Percentiles rank a stretch among this genome's conserved stretches.
These are phyloP conservation scores for Agrochola lychnidis DNA, from an alignment of 2,888 invertebrate species.

Conservation along the genomic window DNA sequence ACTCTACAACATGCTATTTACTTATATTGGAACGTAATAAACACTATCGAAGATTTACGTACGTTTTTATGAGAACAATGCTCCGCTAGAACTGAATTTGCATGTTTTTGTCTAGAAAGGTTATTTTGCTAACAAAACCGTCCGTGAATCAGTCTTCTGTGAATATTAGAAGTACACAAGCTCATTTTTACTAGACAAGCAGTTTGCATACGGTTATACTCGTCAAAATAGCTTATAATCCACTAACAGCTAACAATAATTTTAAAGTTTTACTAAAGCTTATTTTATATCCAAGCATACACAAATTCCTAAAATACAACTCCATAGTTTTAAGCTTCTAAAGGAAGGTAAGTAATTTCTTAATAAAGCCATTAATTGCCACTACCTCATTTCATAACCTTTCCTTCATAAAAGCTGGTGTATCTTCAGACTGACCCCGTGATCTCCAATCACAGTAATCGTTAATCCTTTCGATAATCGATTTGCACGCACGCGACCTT, in stretches of 20 bases:
- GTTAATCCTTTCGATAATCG: constrained; percentile 80
- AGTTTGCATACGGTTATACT: neutral
- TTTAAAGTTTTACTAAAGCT: neutral
- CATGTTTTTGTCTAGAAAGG: constrained; percentile 49
- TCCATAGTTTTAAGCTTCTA: neutral
- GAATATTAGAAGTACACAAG: constrained; percentile 3
- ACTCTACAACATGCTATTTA: constrained; percentile 72
- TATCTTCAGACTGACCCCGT: constrained; percentile 73
- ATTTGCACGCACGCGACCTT: constrained; percentile 83
- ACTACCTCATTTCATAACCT: constrained; percentile 33
- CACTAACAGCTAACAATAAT: neutral
- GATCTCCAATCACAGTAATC: constrained; percentile 74
- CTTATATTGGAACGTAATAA: constrained; percentile 71
- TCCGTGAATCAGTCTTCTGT: constrained; percentile 9
- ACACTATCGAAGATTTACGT: constrained; percentile 63
- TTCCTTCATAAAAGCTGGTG: constrained; percentile 52
- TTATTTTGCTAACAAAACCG: constrained; percentile 17
- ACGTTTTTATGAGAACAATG: constrained; percentile 66
- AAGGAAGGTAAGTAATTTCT: constrained; percentile 12
- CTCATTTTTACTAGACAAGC: neutral
- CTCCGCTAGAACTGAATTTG: constrained; percentile 58
- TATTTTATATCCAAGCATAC: neutral
- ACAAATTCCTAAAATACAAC: neutral
- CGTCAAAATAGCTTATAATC: neutral
- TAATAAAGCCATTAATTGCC: constrained; percentile 43